Evolutionary conservation across 2,888 invertebrate species (phyloP), one percentile per base, ranked within the genome.

Genomic region (Camptogramma bilineatum): DNA sequence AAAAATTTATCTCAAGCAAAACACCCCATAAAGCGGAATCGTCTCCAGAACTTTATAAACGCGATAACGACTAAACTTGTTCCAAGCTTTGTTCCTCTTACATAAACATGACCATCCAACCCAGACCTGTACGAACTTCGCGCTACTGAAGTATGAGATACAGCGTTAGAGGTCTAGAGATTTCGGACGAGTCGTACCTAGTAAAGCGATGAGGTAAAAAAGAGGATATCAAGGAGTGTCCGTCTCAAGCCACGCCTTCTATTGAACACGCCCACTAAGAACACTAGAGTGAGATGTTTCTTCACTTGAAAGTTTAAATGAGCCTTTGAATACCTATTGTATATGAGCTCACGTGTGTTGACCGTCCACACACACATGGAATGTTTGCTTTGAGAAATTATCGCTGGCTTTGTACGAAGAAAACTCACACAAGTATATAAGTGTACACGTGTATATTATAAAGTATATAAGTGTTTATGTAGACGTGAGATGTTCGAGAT

Each of bases 21-120:
- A 92, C 93, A 92, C 93, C 92, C 91, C 84, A 92, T 93, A 92
- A 93, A 92, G 89, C 77, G 85, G 84, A 91, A 91, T 88, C 85
- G 90, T 90, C 90, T 89, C 89, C 85, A 86, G 86, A 91, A 92
- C 87, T 93, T 93, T 92, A 91, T 91, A 92, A 92, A 88, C 86
- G 91, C 88, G 93, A 92, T 93, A 93, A 93, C 92, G 91, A 85
- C 91, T 79, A 74, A 93, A 93, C 91, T 93, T 93, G 90, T 87
- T 85, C 89, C 74, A 76, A 80, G 90, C 90, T 90, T 89, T 90
- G 90, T 90, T 91, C 79, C 90, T 81, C 75, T 90, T 86, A 91
- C 85, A 89, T 91, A 91, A 90, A 91, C 82, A 82, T 74, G 81
- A 59, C 91, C 86, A 88, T 72, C 62, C 34, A 44, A 50, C n/a